phyloP scores from a whole-genome alignment of 2,797 vertebrate species.

The Rousettus madagascariensis region DNA sequence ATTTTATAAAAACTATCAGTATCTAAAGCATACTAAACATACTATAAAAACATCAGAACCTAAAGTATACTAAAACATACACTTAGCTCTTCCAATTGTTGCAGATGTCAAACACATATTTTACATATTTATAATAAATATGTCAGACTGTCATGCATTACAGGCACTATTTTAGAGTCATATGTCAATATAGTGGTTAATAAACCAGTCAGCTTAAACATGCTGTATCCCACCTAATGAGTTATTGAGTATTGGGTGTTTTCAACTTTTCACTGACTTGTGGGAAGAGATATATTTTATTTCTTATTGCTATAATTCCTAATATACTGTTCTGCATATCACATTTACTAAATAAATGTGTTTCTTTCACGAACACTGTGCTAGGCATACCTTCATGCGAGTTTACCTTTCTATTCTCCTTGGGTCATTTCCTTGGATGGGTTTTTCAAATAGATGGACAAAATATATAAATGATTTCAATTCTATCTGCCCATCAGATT shows the following conservation, averaged over 20 bases:
- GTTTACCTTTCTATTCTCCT: background rate
- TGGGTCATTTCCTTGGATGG: background rate
- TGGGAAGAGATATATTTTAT: background rate
- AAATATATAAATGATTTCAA: conserved; percentile 32
- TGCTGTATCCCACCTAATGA: background rate
- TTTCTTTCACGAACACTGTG: background rate
- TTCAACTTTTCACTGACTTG: background rate
- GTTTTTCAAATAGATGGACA: conserved; percentile 28
- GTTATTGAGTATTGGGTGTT: background rate
- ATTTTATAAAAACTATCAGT: background rate
- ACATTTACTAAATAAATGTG: background rate
- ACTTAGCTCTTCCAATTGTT: background rate
- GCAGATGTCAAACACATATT: background rate
- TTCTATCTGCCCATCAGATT: conserved; percentile 21
- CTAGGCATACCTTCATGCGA: background rate
- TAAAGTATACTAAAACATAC: conserved; percentile 10
- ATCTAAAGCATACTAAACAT: background rate
- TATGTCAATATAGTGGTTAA: background rate
- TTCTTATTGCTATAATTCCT: background rate
- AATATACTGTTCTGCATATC: background rate
- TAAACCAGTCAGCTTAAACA: background rate
- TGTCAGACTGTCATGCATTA: background rate
- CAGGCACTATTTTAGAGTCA: background rate
- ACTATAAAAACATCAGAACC: background rate
- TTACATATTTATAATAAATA: background rate